phyloP scores from a whole-genome alignment of 2,797 vertebrate species.

The Acropternis orthonyx region DNA sequence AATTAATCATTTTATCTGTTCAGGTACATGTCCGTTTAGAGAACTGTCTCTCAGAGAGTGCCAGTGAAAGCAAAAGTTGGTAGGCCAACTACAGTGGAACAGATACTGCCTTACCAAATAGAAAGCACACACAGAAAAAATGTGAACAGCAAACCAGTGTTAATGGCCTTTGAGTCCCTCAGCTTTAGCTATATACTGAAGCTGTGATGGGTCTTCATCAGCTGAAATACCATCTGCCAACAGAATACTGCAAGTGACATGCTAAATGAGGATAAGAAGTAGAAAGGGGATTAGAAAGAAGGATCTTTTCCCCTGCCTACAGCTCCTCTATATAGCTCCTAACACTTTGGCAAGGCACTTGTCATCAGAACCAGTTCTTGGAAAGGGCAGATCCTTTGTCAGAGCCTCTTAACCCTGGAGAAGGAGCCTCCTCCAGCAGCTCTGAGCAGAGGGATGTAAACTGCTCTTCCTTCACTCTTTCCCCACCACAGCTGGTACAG shows the following conservation, averaged over 20 bases:
- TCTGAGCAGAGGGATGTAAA: background rate
- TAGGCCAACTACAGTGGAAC: background rate
- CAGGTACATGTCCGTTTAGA: background rate
- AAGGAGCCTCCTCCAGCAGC: background rate
- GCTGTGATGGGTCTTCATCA: background rate
- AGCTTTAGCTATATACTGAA: background rate
- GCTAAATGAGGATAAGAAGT: background rate
- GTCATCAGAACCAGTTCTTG: background rate
- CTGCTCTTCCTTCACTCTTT: background rate
- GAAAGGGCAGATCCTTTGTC: background rate
- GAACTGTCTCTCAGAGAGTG: background rate
- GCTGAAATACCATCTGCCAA: background rate
- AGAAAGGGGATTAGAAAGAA: background rate
- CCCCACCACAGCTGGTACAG: background rate
- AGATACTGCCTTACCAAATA: background rate
- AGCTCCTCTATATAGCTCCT: background rate
- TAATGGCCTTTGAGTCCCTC: background rate
- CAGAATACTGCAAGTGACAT: background rate
- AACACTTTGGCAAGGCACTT: background rate
- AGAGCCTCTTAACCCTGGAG: background rate
- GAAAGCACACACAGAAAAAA: background rate
- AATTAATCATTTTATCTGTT: background rate
- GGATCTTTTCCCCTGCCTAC: background rate
- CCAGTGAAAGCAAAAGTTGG: background rate
- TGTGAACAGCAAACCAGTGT: background rate